Conservation (phyloP, 2,113 vertebrate genomes). For the Brachyhypopomus gauderio region DNA sequence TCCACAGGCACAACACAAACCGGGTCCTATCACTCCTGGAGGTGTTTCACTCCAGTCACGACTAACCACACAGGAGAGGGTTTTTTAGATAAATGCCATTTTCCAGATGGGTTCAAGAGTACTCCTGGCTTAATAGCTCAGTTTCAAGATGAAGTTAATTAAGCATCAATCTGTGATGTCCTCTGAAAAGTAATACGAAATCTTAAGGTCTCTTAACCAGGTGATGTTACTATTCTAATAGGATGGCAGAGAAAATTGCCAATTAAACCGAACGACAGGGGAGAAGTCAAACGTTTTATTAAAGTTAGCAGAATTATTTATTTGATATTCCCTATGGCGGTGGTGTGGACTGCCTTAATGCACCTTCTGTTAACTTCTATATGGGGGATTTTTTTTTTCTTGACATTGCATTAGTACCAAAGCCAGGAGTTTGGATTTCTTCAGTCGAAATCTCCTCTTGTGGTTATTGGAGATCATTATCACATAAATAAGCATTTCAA, state of each 20-base stretch:
- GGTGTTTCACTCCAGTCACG: conserved; percentile 7
- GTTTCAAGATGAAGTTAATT: conserved; percentile 45
- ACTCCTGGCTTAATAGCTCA: conserved; percentile 28
- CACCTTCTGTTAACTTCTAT: neutral
- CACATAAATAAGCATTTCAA: neutral
- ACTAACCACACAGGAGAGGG: neutral
- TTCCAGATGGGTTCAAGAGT: conserved; percentile 34
- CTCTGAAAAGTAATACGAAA: conserved; percentile 18
- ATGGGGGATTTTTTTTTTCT: neutral
- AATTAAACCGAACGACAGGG: neutral
- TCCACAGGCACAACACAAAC: neutral
- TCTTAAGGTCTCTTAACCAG: conserved; percentile 23
- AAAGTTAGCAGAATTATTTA: neutral
- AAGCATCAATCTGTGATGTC: conserved; percentile 28
- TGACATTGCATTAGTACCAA: neutral
- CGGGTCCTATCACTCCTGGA: neutral
- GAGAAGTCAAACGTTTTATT: neutral
- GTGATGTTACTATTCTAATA: conserved; percentile 2
- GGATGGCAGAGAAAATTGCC: neutral
- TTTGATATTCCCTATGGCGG: neutral
- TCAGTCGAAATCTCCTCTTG: neutral
- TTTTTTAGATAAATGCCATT: conserved; percentile 11
- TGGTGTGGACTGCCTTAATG: neutral
- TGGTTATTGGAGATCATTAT: conserved; percentile 5
- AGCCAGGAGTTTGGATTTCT: neutral